Base-by-base conservation (phyloP, 2,888 invertebrate species). In the Rapana venosa region DNA sequence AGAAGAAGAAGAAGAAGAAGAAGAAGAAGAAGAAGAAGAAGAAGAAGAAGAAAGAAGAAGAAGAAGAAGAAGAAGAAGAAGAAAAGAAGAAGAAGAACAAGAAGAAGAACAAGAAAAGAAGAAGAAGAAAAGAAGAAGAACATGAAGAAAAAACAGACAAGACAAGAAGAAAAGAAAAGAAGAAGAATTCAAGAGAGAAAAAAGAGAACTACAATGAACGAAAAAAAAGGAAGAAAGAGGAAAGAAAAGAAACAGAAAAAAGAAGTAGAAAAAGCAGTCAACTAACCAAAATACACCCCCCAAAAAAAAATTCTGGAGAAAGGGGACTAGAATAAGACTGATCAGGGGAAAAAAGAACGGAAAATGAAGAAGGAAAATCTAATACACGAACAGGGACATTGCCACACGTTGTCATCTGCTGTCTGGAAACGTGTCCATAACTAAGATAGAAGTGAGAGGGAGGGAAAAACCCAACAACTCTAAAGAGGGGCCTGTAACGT, bases 21-120 rank as follows among this genome's bases (percentile, higher is more conserved):
- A 81, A 20, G 81, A 20, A 88, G 30, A 88, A n/a, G 56, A n/a
- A 58, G 22, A 88, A 35, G 56, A n/a, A 88, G 32, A 88, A 20
- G 81, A 30, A 88, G n/a, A 77, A 61, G 61, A 61, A 61, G 11
- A 17, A 61, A 61, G 61, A 61, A 11, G 13, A 61, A 61, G 17
- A 17, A 61, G 17, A 11, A 61, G 11, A 11, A 15, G 61, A 17
- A 15, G 61, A 61, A 11, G 61, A 61, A 61, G 13, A 61, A 61
- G 61, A 61, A 17, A 61, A 61, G 61, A 61, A 11, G 13, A 61
- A 61, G 17, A 61, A 61, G 11, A 15, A 61, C 61, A 11, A 11
- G 61, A 61, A 15, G 61, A 61, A 11, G 61, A 61, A 61, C 61
- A 61, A 61, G 11, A 17, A 17, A 61, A 61, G 17, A 17, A 61